Evolutionary conservation across 2,797 vertebrate species (phyloP).

Genomic region (Eleutherodactylus coqui): DNA sequence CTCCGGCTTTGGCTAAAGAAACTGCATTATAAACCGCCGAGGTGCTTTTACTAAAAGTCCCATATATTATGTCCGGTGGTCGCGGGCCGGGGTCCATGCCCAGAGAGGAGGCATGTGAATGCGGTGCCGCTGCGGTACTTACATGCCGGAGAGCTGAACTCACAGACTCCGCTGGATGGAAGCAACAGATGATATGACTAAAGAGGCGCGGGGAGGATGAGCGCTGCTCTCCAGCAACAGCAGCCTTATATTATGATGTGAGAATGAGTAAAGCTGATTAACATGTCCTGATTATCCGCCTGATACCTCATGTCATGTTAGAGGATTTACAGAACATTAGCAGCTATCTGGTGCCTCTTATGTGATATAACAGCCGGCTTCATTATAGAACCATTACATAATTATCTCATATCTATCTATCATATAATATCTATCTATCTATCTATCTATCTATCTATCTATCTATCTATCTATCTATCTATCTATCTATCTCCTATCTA

Average conservation of each 20-base stretch:
- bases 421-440: background rate
- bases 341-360: conserved; percentile 20
- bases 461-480: background rate
- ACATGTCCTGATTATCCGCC: conserved; percentile 47
- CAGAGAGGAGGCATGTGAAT: too few species aligned
- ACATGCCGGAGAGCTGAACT: conserved; percentile 2
- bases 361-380: conserved; percentile 22
- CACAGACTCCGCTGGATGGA: background rate
- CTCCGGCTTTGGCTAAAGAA: too few species aligned
- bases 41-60: too few species aligned
- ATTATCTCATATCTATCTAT: background rate
- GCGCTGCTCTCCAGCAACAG: background rate
- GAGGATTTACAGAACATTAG: conserved; percentile 34
- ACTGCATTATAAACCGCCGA: too few species aligned
- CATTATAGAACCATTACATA: conserved; percentile 14
- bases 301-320: conserved; percentile 27
- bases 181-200: background rate
- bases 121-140: too few species aligned
- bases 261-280: conserved; percentile 51
- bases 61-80: too few species aligned
- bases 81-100: too few species aligned
- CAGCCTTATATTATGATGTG: conserved; percentile 42
- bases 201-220: conserved; percentile 24
- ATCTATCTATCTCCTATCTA: too few species aligned
- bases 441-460: background rate